These are phyloP conservation scores for Melieria picta DNA, from an alignment of 2,888 invertebrate genomes.

Conservation along the genomic window DNA sequence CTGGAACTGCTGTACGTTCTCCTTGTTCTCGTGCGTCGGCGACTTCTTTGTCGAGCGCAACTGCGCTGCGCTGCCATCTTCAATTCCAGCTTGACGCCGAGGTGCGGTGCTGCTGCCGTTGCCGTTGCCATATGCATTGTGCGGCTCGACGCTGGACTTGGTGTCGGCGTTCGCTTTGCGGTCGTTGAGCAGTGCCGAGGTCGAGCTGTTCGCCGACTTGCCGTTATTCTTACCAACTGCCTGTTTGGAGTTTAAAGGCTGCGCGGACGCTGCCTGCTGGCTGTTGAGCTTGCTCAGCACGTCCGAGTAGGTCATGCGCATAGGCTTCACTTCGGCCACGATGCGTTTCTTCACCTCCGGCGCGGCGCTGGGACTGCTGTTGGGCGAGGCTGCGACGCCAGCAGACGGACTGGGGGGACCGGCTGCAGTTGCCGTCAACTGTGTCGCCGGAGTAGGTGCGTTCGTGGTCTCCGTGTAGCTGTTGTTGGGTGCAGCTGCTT, in stretches of 20 bases:
- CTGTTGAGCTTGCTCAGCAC: slow-evolving; percentile 77
- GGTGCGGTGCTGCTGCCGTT: slow-evolving; percentile 3
- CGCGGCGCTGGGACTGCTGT: slow-evolving; percentile 38
- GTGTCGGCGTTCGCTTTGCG: slow-evolving; percentile 29
- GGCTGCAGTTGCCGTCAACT: slow-evolving; percentile 9
- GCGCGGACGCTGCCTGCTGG: slow-evolving; percentile 51
- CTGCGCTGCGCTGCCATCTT: not conserved
- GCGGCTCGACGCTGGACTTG: too few relatives aligned
- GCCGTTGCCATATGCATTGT: slow-evolving; percentile 3
- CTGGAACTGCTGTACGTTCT: slow-evolving; percentile 41
- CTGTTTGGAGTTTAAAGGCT: slow-evolving; percentile 22
- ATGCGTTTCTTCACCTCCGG: slow-evolving; percentile 69
- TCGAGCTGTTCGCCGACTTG: not conserved
- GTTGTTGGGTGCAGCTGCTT: slow-evolving; percentile 31
- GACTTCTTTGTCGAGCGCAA: slow-evolving; percentile 58
- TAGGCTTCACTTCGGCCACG: slow-evolving; percentile 86
- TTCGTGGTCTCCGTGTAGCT: slow-evolving; percentile 37
- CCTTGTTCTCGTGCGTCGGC: slow-evolving; percentile 66
- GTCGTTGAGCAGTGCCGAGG: slow-evolving; percentile 10
- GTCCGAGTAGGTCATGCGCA: slow-evolving; percentile 87
- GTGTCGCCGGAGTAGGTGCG: slow-evolving; percentile 19
- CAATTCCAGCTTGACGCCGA: slow-evolving; percentile 21
- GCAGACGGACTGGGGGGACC: not conserved
- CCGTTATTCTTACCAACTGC: slow-evolving; percentile 4
- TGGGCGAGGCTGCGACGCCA: slow-evolving; percentile 8